Conservation (phyloP, 2,797 vertebrate genomes). For the Sebastes matsubarae region DNA sequence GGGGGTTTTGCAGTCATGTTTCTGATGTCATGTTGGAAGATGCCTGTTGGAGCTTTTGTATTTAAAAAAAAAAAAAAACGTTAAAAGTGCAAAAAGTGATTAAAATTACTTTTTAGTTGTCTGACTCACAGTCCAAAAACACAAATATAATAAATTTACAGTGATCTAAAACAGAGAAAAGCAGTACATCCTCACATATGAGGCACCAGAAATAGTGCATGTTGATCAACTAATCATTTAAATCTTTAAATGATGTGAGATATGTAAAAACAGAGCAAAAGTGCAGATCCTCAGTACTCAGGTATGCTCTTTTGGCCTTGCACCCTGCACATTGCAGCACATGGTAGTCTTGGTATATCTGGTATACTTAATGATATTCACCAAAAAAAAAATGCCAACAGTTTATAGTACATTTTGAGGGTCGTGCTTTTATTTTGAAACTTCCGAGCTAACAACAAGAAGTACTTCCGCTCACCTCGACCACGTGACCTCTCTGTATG, state of each 20-base stretch:
- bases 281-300: neutral
- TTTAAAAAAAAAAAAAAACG: neutral
- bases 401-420: neutral
- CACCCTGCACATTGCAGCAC: neutral
- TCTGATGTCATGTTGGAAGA: neutral
- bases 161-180: neutral
- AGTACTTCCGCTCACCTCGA: constrained; percentile 46
- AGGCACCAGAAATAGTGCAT: neutral
- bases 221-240: neutral
- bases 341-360: neutral
- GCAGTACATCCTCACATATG: neutral
- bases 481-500: constrained; percentile 60
- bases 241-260: neutral
- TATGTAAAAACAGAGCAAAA: neutral
- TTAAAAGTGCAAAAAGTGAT: neutral
- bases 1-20: too few species aligned
- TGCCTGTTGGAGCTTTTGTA: neutral
- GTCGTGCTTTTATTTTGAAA: constrained; percentile 47
- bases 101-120: neutral
- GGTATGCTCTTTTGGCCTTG: neutral
- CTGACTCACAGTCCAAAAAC: neutral
- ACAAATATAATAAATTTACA: neutral
- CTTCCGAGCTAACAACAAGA: rapidly evolving
- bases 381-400: neutral
- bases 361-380: neutral